Conservation (phyloP, 1,140 invertebrate species). For the Cylas formicarius region DNA sequence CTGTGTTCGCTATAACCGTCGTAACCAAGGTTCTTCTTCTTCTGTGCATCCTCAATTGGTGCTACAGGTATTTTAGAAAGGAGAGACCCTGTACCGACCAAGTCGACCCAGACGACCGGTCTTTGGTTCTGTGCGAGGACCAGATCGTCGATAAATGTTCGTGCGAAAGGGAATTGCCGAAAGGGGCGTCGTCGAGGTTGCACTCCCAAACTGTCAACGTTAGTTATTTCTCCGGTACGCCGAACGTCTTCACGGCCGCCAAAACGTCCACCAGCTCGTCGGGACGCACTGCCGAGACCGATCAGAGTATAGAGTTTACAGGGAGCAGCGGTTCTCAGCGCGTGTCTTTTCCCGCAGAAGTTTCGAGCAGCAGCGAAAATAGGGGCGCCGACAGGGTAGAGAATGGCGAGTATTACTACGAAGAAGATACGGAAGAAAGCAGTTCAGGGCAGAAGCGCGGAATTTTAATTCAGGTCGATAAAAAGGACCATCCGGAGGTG, state of each 20-base stretch:
- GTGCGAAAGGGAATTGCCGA: slow-evolving; percentile 3
- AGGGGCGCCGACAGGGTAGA: no score
- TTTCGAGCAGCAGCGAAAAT: no score
- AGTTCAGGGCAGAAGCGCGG: no score
- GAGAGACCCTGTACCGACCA: slow-evolving; percentile 12
- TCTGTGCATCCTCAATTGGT: slow-evolving; percentile 26
- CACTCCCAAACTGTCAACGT: slow-evolving; percentile 20
- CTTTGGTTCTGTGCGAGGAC: slow-evolving; percentile 14
- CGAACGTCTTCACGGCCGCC: slow-evolving; percentile 6
- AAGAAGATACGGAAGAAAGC: no score
- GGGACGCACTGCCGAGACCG: slow-evolving; percentile 1
- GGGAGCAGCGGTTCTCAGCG: slow-evolving; percentile 6
- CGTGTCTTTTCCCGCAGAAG: slow-evolving; percentile 15
- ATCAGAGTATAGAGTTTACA: slow-evolving; percentile 2
- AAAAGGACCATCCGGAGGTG: no score
- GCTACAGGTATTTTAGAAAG: slow-evolving; percentile 20
- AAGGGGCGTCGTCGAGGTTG: not conserved
- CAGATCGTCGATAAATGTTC: slow-evolving; percentile 14
- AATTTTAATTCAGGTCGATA: no score
- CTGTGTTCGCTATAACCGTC: slow-evolving; percentile 20
- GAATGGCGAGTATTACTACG: no score
- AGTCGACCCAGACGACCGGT: slow-evolving; percentile 11
- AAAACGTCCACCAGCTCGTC: slow-evolving; percentile 8
- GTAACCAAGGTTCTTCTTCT: slow-evolving; percentile 23
- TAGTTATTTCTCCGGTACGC: slow-evolving; percentile 18